Evolutionary conservation across 2,113 vertebrate species (phyloP), one percentile per base, ranked within the genome.

Genomic region (Coptodon rendalli): DNA sequence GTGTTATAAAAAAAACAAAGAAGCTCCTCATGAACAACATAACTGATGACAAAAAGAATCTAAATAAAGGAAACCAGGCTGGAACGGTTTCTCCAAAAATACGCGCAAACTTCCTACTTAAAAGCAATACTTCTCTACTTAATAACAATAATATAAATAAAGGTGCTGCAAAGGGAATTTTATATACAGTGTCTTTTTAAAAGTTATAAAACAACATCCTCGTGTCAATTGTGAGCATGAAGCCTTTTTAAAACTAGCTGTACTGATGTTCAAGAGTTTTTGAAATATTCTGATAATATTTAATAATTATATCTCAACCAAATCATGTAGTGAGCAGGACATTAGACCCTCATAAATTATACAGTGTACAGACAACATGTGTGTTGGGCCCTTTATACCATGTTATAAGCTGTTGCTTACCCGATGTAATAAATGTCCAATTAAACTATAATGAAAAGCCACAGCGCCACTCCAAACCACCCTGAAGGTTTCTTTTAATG

Each of bases 1-100:
- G 17, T 66, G 19, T 66, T 66, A 66, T 38, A 6, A 12, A 6
- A 0, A 1, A 19, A 10, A 29, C 19, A 2, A 12, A 36, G 10
- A 7, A 66, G 43, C 71, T 78, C 27, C 16, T 31, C 16, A 78
- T 78, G 16, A 76, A 50, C 14, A 71, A 71, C 63, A 40, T 40
- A 71, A 43, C 36, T 43, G 36, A 71, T 43, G 66, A 56, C 11
- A 56, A 56, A 53, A 56, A 56, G 22, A 56, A 24, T 56, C 1
- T 6, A 27, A 57, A 57, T 57, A 57, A 27, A 59, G 24, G 24
- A 45, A 45, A 27, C 13, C 22, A 73, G 68, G 13, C 40, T 73
- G 13, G 40, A 27, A 17, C 5, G 5, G 22, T 27, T 54, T 54
- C n/a, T 54, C 52, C n/a, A 54, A 22, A 54, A 22, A 22, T 10